Percentiles rank a stretch among this genome's conserved stretches.
phyloP scores from a whole-genome alignment of 2,888 invertebrate genomes.

The Melinopterus prodromus region DNA sequence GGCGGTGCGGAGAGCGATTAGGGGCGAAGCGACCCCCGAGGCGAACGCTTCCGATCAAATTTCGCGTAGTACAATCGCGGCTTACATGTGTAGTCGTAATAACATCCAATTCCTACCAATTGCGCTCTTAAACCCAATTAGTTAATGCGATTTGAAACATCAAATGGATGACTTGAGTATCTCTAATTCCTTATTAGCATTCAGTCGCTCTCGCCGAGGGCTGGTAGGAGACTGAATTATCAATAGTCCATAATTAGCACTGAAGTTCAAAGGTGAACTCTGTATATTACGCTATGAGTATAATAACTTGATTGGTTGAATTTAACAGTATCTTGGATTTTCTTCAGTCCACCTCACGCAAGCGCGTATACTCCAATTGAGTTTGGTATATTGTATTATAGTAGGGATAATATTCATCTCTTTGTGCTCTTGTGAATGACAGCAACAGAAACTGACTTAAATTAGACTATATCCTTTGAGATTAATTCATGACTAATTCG shows the following conservation, averaged over 20 bases:
- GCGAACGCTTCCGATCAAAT: not conserved
- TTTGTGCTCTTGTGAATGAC: too few relatives aligned
- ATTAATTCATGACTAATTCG: too few relatives aligned
- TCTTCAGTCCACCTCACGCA: too few relatives aligned
- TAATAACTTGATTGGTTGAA: not conserved
- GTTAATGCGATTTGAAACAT: not conserved
- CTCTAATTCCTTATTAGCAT: conserved; percentile 4
- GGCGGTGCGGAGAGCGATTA: not conserved
- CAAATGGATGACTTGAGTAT: conserved; percentile 4
- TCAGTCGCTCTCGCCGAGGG: not conserved
- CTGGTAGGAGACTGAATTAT: not conserved
- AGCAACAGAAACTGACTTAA: too few relatives aligned
- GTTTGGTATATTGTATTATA: too few relatives aligned
- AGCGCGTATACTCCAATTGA: too few relatives aligned
- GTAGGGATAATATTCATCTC: too few relatives aligned
- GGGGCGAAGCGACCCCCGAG: not conserved
- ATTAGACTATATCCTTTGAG: too few relatives aligned
- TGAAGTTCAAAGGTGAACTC: not conserved
- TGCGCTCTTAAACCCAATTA: conserved; percentile 4
- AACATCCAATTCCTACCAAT: not conserved
- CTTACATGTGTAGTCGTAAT: not conserved
- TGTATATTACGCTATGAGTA: not conserved
- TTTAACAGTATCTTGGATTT: not conserved
- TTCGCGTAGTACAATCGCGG: not conserved
- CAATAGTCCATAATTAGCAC: not conserved